These are phyloP conservation scores for Hyposmocoma kahamanoa DNA, from an alignment of 1,140 invertebrate species.

Conservation along the genomic window DNA sequence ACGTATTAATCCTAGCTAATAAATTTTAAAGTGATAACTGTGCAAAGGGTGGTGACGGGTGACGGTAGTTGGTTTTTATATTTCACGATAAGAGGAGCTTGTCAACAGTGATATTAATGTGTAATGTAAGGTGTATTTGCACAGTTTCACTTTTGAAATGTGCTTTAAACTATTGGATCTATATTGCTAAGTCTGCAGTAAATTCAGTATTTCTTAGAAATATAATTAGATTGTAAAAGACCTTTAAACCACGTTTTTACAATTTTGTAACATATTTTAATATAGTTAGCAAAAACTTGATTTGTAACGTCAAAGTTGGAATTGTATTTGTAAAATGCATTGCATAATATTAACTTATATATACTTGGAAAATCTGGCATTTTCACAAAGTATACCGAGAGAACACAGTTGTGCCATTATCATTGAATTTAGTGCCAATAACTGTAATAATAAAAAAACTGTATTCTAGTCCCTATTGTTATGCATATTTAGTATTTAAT, in stretches of 20 bases:
- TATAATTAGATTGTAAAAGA: constrained; percentile 56
- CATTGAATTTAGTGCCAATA: constrained; percentile 70
- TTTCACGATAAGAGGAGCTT: constrained; percentile 40
- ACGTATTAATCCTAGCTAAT: neutral
- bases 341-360: constrained; percentile 23
- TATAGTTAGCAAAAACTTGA: constrained; percentile 64
- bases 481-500: constrained; percentile 70
- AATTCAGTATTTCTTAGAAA: constrained; percentile 64
- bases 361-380: constrained; percentile 21
- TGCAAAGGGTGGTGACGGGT: constrained; percentile 49
- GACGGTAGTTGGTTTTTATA: constrained; percentile 28
- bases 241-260: constrained; percentile 54
- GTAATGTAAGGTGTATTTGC: constrained; percentile 42
- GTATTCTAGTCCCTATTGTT: constrained; percentile 73
- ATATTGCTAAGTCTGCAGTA: constrained; percentile 46
- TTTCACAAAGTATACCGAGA: constrained; percentile 33
- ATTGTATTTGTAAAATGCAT: constrained; percentile 26
- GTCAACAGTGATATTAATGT: constrained; percentile 53
- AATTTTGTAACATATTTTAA: constrained; percentile 65
- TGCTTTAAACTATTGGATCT: constrained; percentile 35
- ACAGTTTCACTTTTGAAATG: constrained; percentile 55
- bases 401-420: constrained; percentile 65
- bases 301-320: constrained; percentile 35
- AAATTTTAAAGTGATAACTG: constrained; percentile 53
- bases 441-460: constrained; percentile 66